Conservation (phyloP, 2,888 invertebrate genomes). For the Gastrophysa polygoni region DNA sequence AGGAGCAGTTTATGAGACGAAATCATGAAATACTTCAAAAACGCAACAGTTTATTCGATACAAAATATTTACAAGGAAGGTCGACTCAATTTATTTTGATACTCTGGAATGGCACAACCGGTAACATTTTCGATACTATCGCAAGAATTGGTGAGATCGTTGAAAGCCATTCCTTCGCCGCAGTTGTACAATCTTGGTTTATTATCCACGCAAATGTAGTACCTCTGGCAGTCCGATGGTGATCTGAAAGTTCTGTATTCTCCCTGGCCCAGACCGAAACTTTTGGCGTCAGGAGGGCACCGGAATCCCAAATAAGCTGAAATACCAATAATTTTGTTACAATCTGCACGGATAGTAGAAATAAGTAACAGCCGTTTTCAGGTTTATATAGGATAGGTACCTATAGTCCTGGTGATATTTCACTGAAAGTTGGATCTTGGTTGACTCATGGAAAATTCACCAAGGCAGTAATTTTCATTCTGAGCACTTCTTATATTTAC, state of each 20-base stretch:
- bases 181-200: constrained; percentile 78
- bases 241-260: constrained; percentile 62
- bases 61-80: background rate
- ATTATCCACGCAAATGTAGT: constrained; percentile 74
- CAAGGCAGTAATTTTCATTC: no score
- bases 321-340: no score
- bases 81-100: constrained; percentile 16
- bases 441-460: no score
- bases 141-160: constrained; percentile 73
- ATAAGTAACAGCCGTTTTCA: no score
- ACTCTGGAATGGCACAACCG: constrained; percentile 64
- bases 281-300: constrained; percentile 69
- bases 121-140: constrained; percentile 80
- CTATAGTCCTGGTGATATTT: no score
- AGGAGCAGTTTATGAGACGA: no score
- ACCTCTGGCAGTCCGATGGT: constrained; percentile 74
- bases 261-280: constrained; percentile 56
- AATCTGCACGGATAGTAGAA: no score
- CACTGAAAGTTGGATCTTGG: no score
- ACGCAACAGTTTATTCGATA: background rate
- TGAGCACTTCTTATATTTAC: no score
- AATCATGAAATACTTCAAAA: background rate
- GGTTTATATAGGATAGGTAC: no score
- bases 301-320: constrained; percentile 78
- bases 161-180: constrained; percentile 78